Percentiles rank a stretch among this genome's conserved stretches.
These are phyloP conservation scores for Cetoscarus ocellatus DNA, from an alignment of 2,797 vertebrate species.

Conservation along the genomic window DNA sequence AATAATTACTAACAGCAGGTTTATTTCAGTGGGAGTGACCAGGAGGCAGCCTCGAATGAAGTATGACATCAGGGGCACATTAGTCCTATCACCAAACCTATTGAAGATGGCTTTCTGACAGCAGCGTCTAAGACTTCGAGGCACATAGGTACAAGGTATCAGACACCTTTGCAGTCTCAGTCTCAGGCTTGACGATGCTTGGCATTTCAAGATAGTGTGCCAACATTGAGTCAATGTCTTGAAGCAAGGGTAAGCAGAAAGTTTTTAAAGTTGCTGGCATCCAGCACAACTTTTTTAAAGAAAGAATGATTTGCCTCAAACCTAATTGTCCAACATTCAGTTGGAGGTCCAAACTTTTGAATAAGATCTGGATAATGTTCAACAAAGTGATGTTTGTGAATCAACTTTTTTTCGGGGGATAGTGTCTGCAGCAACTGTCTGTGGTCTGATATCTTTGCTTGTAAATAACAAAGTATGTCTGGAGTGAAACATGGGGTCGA, in stretches of 20 bases:
- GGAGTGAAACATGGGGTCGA: constrained; percentile 20
- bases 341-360: constrained; percentile 15
- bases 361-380: constrained; percentile 15
- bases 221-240: constrained; percentile 42
- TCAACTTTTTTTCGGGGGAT: background rate
- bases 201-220: constrained; percentile 11
- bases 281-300: constrained; percentile 45
- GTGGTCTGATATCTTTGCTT: constrained; percentile 20
- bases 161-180: background rate
- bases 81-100: background rate
- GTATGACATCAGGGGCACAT: no score
- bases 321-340: constrained; percentile 45
- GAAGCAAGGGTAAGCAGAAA: constrained; percentile 4
- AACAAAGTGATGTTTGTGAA: constrained; percentile 14
- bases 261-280: constrained; percentile 50
- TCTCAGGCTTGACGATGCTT: background rate
- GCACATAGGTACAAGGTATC: no score
- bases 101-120: background rate
- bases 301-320: no score
- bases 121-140: background rate
- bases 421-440: constrained; percentile 14
- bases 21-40: no score
- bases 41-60: no score
- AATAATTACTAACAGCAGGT: no score
- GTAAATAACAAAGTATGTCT: constrained; percentile 22